These are phyloP conservation scores for Chorisops tibialis DNA, from an alignment of 2,888 invertebrate species.

Conservation along the genomic window DNA sequence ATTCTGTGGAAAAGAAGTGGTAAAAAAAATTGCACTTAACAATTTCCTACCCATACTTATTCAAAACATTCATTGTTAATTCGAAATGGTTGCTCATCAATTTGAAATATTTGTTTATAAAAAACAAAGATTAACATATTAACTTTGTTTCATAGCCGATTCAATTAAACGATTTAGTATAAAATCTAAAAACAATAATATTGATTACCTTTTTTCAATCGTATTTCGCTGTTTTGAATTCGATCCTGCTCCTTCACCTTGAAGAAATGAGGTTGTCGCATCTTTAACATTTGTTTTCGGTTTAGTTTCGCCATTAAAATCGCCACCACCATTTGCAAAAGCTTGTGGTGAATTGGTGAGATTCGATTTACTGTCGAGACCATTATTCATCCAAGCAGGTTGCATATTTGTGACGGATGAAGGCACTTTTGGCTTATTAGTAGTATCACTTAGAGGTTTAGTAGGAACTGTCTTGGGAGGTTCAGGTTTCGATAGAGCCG, in stretches of 20 bases:
- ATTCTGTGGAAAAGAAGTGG: no score
- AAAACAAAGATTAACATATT: no score
- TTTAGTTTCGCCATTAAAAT: slow-evolving; percentile 36
- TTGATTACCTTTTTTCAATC: slow-evolving; percentile 26
- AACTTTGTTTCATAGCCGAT: no score
- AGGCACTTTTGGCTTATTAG: slow-evolving; percentile 38
- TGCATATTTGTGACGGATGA: slow-evolving; percentile 35
- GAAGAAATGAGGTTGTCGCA: slow-evolving; percentile 47
- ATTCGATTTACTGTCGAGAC: slow-evolving; percentile 39
- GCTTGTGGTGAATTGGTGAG: slow-evolving; percentile 36
- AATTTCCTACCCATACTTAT: no score
- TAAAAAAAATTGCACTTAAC: no score
- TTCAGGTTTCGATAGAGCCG: background rate
- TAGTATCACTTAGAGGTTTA: background rate
- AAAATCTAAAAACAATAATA: slow-evolving; percentile 1
- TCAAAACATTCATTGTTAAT: no score
- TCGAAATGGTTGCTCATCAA: no score
- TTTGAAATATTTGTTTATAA: no score
- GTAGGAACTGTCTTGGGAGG: background rate
- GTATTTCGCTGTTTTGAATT: slow-evolving; percentile 5
- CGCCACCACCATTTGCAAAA: slow-evolving; percentile 42
- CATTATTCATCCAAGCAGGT: slow-evolving; percentile 31
- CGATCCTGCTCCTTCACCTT: slow-evolving; percentile 39
- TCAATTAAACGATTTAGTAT: no score
- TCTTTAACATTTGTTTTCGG: slow-evolving; percentile 40